phyloP scores from a whole-genome alignment of 2,888 invertebrate genomes.

The Protonemura montana region DNA sequence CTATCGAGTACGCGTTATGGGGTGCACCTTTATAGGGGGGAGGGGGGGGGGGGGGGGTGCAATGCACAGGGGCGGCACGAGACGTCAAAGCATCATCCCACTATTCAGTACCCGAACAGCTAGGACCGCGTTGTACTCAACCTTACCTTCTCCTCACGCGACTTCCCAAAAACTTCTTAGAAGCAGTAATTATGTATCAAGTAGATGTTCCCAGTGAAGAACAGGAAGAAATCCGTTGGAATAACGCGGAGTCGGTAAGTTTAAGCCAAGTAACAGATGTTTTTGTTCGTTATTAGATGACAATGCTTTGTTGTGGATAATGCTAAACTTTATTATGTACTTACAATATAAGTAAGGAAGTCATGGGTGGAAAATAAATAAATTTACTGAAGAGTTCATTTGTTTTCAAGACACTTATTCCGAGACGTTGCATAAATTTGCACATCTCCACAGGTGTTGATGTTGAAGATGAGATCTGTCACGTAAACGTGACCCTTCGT shows the following conservation, averaged over 20 bases:
- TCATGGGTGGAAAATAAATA: too few relatives aligned
- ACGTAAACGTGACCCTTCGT: too few relatives aligned
- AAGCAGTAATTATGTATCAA: background rate
- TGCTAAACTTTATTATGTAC: background rate
- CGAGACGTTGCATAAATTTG: too few relatives aligned
- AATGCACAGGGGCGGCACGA: background rate
- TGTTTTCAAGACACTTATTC: too few relatives aligned
- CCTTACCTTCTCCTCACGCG: background rate
- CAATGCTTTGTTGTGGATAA: background rate
- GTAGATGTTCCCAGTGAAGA: background rate
- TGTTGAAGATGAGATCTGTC: too few relatives aligned
- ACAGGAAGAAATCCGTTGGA: background rate
- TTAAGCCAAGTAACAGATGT: background rate
- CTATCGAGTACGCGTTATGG: background rate
- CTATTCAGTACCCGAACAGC: background rate
- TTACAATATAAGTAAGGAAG: background rate
- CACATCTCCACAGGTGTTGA: too few relatives aligned
- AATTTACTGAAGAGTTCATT: too few relatives aligned
- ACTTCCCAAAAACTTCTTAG: background rate
- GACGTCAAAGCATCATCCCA: background rate
- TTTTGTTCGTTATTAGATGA: background rate
- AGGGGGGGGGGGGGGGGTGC: background rate
- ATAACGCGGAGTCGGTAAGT: background rate
- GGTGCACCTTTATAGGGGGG: background rate
- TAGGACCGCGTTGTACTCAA: background rate